Conservation (phyloP, 2,113 vertebrate species). For the Podiceps cristatus region DNA sequence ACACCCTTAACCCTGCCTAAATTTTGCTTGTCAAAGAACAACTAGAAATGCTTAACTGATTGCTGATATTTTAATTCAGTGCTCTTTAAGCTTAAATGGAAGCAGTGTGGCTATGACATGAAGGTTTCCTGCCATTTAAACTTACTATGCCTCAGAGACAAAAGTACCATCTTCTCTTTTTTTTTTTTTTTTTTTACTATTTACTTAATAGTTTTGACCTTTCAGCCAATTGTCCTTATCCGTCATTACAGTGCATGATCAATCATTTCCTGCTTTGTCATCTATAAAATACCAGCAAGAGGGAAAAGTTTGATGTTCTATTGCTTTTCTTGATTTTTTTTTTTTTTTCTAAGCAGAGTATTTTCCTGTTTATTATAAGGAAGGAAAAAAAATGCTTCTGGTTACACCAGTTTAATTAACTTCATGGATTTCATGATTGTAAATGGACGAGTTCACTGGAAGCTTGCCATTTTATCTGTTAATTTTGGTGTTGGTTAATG, state of each 20-base stretch:
- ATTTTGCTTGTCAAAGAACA: background rate
- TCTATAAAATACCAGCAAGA: constrained; percentile 66
- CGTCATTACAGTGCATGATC: constrained; percentile 74
- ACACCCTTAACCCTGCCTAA: background rate
- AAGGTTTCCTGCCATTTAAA: constrained; percentile 41
- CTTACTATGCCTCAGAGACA: constrained; percentile 50
- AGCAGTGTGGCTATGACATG: background rate
- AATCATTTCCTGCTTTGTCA: constrained; percentile 72
- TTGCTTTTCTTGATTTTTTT: constrained; percentile 20
- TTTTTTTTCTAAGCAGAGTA: background rate
- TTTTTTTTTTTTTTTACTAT: constrained; percentile 57
- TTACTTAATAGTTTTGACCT: constrained; percentile 81
- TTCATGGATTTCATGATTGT: background rate
- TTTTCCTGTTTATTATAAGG: constrained; percentile 24
- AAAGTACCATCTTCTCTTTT: background rate
- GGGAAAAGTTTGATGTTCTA: constrained; percentile 32
- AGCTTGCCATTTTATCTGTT: background rate
- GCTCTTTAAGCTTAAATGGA: background rate
- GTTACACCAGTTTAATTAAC: background rate
- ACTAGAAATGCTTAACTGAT: background rate
- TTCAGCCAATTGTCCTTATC: constrained; percentile 79
- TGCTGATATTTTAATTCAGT: background rate
- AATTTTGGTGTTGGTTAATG: background rate
- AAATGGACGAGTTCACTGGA: background rate
- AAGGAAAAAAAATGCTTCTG: background rate